Evolutionary conservation across 1,140 invertebrate genomes (phyloP).

Genomic region (Camponotus floridanus): DNA sequence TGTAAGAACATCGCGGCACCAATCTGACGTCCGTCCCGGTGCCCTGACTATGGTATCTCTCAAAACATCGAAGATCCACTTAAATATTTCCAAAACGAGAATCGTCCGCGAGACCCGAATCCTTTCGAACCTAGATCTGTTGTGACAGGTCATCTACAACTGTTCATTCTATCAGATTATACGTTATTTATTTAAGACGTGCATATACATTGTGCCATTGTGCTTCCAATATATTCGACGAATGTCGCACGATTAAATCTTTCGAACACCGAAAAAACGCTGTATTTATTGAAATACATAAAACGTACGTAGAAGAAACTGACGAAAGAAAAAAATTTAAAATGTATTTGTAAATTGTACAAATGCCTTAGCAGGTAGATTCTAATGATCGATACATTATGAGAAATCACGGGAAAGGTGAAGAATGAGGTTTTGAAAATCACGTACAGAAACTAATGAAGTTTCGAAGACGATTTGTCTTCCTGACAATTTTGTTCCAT

Average conservation of each 20-base stretch:
- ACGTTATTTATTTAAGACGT: conserved; percentile 79
- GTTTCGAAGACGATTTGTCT: conserved; percentile 28
- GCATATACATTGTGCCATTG: conserved; percentile 46
- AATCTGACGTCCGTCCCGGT: conserved; percentile 48
- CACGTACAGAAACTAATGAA: conserved; percentile 5
- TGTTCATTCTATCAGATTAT: conserved; percentile 71
- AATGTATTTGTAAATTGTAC: conserved; percentile 48
- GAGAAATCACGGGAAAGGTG: neutral
- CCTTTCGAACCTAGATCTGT: conserved; percentile 72
- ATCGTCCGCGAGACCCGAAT: conserved; percentile 63
- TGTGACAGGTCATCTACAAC: conserved; percentile 80
- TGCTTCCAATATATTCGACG: conserved; percentile 63
- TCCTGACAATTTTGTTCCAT: neutral
- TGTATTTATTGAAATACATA: neutral
- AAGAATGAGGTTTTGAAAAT: conserved; percentile 30
- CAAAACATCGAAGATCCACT: conserved; percentile 81
- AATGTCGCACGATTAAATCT: conserved; percentile 35
- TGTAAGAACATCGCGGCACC: conserved; percentile 42
- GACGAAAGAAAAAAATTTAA: neutral
- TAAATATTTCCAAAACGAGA: conserved; percentile 82
- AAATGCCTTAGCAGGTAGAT: conserved; percentile 2
- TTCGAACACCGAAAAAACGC: conserved; percentile 20
- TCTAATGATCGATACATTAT: conserved; percentile 1
- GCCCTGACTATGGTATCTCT: conserved; percentile 75
- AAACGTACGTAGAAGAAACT: neutral